Base-by-base conservation (phyloP, 1,140 invertebrate species). In the Zelostemma sp. region DNA sequence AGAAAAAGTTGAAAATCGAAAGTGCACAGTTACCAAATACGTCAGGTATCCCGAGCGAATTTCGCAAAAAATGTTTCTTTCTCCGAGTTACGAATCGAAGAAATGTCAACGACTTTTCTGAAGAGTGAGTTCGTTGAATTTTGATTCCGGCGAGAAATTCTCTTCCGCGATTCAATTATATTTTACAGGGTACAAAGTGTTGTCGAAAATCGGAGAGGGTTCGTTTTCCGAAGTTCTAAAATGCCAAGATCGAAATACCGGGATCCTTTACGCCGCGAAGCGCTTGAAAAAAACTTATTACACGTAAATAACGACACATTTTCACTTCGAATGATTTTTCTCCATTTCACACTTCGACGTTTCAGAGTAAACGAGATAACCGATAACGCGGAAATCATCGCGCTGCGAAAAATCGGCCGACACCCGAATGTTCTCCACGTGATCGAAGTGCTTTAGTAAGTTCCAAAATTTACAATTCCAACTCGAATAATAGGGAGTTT, bases 191-290 rank as follows among this genome's bases (percentile, higher is more conserved):
- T 92, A 90, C 75, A 87, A 87, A 79, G 84, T 91, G 59, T 64
- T 91, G 49, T 80, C 87, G 21, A 90, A 91, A 87, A 88, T 89
- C 57, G 88, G 88, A 0, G 87, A 89, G 82, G 91, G 90, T 4
- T 90, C 90, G 8, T 92, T 91, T 81, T 90, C 91, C 0, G 90
- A 91, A 69, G 91, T 92, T 11, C 78, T 91, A 47, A 90, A 90
- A 86, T 91, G 90, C 78, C 86, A 90, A 74, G 83, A 89, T 58
- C 80, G 86, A n/a, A n/a, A n/a, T n/a, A n/a, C n/a, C n/a, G n/a
- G n/a, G n/a, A n/a, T n/a, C n/a, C n/a, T n/a, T n/a, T n/a, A n/a
- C n/a, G n/a, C n/a, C n/a, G n/a, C n/a, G n/a, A n/a, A n/a, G n/a
- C n/a, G n/a, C n/a, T n/a, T n/a, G n/a, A n/a, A n/a, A n/a, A n/a